phyloP scores from a whole-genome alignment of 1,140 invertebrate species.

The Aphis craccivora region DNA sequence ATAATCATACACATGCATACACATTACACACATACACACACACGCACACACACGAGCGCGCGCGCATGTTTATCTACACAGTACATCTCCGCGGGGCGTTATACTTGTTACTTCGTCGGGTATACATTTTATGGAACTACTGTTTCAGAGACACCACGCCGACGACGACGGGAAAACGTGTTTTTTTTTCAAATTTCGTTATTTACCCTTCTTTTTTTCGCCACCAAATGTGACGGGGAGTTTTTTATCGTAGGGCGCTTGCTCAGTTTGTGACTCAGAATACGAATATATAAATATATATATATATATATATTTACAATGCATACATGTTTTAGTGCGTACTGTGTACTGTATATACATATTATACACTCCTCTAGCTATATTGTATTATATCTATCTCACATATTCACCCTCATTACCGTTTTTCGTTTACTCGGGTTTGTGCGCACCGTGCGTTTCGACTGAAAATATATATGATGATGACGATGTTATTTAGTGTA shows the following conservation, averaged over 20 bases:
- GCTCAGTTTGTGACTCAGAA: background rate
- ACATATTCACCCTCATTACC: conserved; percentile 6
- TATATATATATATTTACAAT: background rate
- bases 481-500: background rate
- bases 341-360: background rate
- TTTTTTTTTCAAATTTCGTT: background rate
- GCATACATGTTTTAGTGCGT: background rate
- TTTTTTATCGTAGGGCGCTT: background rate
- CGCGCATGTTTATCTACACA: background rate
- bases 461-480: background rate
- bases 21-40: background rate
- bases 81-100: conserved; percentile 2
- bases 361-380: too few species aligned
- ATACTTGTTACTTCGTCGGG: background rate
- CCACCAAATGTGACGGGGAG: conserved; percentile 16
- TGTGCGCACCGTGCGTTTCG: background rate
- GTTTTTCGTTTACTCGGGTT: background rate
- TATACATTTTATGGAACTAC: background rate
- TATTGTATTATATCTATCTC: background rate
- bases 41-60: too few species aligned
- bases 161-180: background rate
- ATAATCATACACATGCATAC: background rate
- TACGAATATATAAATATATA: background rate
- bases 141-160: background rate
- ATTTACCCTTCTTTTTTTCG: conserved; percentile 8